These are phyloP conservation scores for Polymixis lichenea DNA, from an alignment of 2,888 invertebrate genomes.

Conservation along the genomic window DNA sequence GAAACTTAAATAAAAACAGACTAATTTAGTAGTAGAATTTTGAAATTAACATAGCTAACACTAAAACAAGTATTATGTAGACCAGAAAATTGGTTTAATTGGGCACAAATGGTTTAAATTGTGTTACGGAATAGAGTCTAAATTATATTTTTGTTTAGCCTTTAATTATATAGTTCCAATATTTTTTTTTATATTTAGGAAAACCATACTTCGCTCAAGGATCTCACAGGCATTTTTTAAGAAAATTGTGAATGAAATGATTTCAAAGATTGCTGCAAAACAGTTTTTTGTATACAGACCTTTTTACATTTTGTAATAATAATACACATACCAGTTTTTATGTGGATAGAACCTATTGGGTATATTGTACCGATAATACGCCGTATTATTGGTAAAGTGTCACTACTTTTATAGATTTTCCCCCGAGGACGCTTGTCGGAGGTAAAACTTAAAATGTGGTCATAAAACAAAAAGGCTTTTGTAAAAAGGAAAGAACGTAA, in stretches of 20 bases:
- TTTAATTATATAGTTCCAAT: not conserved
- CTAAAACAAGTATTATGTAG: not conserved
- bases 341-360: not conserved
- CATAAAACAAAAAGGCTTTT: conserved; percentile 22
- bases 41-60: not conserved
- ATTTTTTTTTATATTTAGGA: not conserved
- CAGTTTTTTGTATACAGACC: not conserved
- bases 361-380: conserved; percentile 11
- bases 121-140: too few relatives aligned
- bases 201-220: not conserved
- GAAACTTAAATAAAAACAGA: not conserved
- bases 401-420: not conserved
- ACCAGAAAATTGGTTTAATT: not conserved
- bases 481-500: not conserved
- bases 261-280: not conserved
- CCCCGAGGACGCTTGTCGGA: conserved; percentile 15
- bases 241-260: not conserved
- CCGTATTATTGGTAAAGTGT: conserved; percentile 41
- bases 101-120: not conserved
- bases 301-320: too few relatives aligned
- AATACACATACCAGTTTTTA: not conserved
- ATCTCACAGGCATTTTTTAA: not conserved
- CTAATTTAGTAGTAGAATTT: not conserved
- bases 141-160: not conserved
- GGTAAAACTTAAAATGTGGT: conserved; percentile 4